These are phyloP conservation scores for Eupeodes luniger DNA, from an alignment of 2,888 invertebrate species.

Conservation along the genomic window DNA sequence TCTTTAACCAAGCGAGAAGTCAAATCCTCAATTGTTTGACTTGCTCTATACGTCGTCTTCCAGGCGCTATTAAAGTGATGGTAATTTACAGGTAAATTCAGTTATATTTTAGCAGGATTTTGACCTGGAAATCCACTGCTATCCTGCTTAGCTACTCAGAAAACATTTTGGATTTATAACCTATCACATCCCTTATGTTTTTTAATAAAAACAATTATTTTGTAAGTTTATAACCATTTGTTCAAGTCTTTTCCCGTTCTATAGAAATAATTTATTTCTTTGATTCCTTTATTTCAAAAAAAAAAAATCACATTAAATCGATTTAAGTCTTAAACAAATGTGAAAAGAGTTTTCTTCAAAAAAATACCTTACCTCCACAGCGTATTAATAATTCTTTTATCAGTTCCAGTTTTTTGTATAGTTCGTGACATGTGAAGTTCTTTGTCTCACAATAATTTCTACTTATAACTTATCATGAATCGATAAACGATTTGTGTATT, in stretches of 20 bases:
- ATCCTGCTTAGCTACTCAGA: too few species aligned
- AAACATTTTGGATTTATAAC: too few species aligned
- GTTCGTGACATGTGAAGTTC: not conserved
- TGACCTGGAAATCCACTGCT: too few species aligned
- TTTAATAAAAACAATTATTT: too few species aligned
- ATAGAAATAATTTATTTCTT: not conserved
- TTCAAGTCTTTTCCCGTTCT: not conserved
- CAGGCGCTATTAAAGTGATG: not conserved
- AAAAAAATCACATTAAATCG: not conserved
- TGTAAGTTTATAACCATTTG: not conserved
- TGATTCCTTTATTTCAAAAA: not conserved
- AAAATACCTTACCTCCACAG: not conserved
- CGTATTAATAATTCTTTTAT: conserved; percentile 5
- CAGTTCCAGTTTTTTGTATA: conserved; percentile 5
- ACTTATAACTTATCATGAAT: conserved; percentile 33
- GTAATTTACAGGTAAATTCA: not conserved
- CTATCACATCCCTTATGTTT: too few species aligned
- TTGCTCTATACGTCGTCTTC: not conserved
- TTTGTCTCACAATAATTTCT: conserved; percentile 3
- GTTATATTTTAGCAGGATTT: not conserved
- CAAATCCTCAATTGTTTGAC: not conserved
- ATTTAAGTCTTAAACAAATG: not conserved
- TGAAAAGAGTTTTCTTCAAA: not conserved
- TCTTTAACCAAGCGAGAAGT: not conserved
- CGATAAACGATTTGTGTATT: conserved; percentile 61